These are phyloP conservation scores for Gymnocheta viridis DNA, from an alignment of 2,888 invertebrate species.

Conservation along the genomic window DNA sequence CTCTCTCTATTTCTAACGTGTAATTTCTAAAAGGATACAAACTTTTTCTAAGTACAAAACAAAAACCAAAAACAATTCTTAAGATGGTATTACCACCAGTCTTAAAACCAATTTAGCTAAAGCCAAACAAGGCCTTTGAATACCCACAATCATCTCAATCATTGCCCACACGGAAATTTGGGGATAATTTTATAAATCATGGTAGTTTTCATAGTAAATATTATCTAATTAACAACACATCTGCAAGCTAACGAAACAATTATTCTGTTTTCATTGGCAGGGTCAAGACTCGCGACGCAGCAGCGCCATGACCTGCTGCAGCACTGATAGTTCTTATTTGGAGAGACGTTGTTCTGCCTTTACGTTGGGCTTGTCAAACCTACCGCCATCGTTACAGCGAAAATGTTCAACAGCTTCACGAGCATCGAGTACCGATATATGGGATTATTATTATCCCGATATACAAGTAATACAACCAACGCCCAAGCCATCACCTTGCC, in stretches of 20 bases:
- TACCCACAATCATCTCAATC: conserved; percentile 47
- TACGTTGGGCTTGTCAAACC: conserved; percentile 87
- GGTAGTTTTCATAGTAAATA: conserved; percentile 55
- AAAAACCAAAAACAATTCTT: conserved; percentile 34
- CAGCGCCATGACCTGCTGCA: conserved; percentile 92
- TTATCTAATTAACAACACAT: neutral
- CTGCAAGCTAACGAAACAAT: neutral
- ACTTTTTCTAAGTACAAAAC: conserved; percentile 36
- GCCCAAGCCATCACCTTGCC: conserved; percentile 91
- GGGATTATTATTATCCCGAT: conserved; percentile 85
- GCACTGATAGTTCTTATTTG: conserved; percentile 91
- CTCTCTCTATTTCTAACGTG: conserved; percentile 34
- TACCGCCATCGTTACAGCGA: conserved; percentile 80
- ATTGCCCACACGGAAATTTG: conserved; percentile 47
- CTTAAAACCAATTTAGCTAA: conserved; percentile 35
- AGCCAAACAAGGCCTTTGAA: conserved; percentile 33
- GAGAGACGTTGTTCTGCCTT: conserved; percentile 91
- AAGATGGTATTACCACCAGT: conserved; percentile 37
- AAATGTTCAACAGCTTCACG: conserved; percentile 80
- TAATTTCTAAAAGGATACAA: conserved; percentile 49
- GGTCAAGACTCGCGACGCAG: conserved; percentile 85
- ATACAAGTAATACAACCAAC: conserved; percentile 90
- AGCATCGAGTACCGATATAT: conserved; percentile 81
- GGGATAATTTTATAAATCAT: conserved; percentile 51
- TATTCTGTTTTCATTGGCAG: conserved; percentile 70